Percentiles rank a stretch among this genome's conserved stretches.
These are phyloP conservation scores for Lordiphosa fenestrarum DNA, from an alignment of 2,888 invertebrate species.

Conservation along the genomic window DNA sequence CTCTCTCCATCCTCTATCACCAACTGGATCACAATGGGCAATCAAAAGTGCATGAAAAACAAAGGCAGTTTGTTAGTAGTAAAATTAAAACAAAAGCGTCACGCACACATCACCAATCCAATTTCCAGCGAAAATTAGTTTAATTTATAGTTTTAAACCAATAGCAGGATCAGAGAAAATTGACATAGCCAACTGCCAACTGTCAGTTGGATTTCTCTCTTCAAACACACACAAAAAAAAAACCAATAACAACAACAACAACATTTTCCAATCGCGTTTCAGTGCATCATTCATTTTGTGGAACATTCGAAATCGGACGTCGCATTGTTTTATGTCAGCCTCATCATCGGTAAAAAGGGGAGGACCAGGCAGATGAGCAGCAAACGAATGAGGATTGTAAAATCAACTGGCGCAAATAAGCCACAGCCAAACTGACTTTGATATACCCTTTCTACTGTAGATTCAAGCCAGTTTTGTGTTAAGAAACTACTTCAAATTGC, in stretches of 20 bases:
- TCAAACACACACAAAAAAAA: conserved; percentile 4
- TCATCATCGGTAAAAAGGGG: conserved; percentile 60
- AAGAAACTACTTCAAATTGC: too few species aligned
- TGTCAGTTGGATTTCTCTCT: conserved; percentile 48
- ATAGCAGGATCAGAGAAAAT: conserved; percentile 11
- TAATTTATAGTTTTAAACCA: conserved; percentile 59
- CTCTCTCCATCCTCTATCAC: too few species aligned
- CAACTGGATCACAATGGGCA: conserved; percentile 38
- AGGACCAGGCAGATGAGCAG: neutral
- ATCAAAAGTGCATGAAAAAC: conserved; percentile 36
- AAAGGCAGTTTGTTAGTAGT: conserved; percentile 53
- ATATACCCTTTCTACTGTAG: neutral
- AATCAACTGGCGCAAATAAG: conserved; percentile 28
- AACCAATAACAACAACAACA: conserved; percentile 15
- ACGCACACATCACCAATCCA: conserved; percentile 37
- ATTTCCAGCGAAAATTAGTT: conserved; percentile 73
- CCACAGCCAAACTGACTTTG: neutral
- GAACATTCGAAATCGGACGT: conserved; percentile 52
- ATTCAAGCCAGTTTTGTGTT: too few species aligned
- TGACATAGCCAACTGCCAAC: conserved; percentile 24
- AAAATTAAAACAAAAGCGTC: conserved; percentile 47
- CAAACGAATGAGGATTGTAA: conserved; percentile 34
- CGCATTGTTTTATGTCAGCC: conserved; percentile 68
- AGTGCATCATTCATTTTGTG: conserved; percentile 42
- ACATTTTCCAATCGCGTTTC: conserved; percentile 16